phyloP scores from a whole-genome alignment of 1,140 invertebrate genomes.

The Gyrodactylus salaris region DNA sequence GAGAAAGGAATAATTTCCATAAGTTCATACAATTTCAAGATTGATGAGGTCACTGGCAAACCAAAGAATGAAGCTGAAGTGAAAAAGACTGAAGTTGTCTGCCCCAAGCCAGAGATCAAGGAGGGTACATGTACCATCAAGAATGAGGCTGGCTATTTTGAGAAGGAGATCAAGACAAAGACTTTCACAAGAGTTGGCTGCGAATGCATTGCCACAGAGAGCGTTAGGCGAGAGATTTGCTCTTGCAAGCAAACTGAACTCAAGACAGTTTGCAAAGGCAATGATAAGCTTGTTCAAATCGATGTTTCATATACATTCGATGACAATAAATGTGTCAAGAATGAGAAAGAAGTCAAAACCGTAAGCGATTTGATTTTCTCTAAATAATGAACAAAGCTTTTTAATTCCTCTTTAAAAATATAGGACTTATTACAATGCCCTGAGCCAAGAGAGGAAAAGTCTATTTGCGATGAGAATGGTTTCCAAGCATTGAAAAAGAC shows the following conservation, averaged over 20 bases:
- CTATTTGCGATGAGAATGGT: background rate
- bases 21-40: background rate
- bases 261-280: background rate
- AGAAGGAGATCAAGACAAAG: background rate
- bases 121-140: background rate
- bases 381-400: background rate
- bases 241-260: background rate
- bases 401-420: background rate
- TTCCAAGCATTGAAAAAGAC: background rate
- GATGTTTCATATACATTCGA: background rate
- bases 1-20: background rate
- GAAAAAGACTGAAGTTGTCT: background rate
- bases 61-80: background rate
- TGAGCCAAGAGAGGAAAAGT: background rate
- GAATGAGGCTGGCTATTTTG: background rate
- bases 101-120: background rate
- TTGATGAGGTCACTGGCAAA: background rate
- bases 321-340: background rate
- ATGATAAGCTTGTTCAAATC: background rate
- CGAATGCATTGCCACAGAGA: background rate
- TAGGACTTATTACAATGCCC: background rate
- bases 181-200: background rate
- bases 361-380: background rate
- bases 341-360: background rate
- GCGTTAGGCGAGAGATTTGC: background rate